Evolutionary conservation across 1,140 invertebrate genomes (phyloP).

Genomic region (Drusus annulatus): DNA sequence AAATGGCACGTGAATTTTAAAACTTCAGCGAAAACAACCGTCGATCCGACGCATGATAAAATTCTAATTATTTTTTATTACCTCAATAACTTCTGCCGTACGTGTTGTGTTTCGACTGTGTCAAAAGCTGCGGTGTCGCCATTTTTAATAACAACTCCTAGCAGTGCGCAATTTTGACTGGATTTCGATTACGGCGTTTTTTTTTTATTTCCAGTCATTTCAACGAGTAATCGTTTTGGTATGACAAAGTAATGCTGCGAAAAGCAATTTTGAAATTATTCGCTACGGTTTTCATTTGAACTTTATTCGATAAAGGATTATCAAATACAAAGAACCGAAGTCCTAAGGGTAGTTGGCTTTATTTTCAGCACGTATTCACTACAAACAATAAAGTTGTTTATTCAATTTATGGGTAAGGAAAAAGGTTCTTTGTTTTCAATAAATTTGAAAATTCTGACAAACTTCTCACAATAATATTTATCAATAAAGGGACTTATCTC

Average conservation of each 20-base stretch:
- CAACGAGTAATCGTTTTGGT: too few relatives aligned
- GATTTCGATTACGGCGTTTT: too few relatives aligned
- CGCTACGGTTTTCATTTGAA: background rate
- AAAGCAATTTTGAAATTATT: too few relatives aligned
- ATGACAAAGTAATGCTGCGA: too few relatives aligned
- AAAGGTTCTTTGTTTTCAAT: too few relatives aligned
- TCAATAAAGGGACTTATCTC: too few relatives aligned
- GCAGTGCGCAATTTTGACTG: too few relatives aligned
- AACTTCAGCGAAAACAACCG: background rate
- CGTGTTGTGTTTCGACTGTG: constrained; percentile 13
- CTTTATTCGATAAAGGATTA: background rate
- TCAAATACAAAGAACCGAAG: background rate
- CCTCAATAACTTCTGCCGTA: background rate
- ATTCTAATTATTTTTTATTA: constrained; percentile 36
- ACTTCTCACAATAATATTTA: too few relatives aligned
- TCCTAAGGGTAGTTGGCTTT: background rate
- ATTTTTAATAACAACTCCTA: background rate
- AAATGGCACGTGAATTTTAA: background rate
- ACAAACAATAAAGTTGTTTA: too few relatives aligned
- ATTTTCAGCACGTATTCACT: constrained; percentile 2
- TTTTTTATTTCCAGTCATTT: too few relatives aligned
- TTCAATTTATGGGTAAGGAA: too few relatives aligned
- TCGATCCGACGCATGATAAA: constrained; percentile 20
- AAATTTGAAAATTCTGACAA: too few relatives aligned
- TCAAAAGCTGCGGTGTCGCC: constrained; percentile 3